Conservation (phyloP, 2,797 vertebrate species). For the Phoeniculus purpureus region DNA sequence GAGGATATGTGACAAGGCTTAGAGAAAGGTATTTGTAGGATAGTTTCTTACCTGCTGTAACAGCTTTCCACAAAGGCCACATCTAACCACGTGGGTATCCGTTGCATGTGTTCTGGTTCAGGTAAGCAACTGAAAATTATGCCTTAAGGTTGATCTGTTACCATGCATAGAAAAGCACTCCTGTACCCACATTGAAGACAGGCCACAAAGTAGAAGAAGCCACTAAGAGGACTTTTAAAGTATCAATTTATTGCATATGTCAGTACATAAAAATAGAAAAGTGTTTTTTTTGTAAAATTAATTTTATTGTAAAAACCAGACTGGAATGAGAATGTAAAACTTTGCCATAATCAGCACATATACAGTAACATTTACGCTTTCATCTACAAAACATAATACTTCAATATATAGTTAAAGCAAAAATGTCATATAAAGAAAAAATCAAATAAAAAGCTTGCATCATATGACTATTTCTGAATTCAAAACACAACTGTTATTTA, state of each 20-base stretch:
- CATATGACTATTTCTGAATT: conserved; percentile 60
- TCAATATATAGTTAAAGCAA: too few species aligned
- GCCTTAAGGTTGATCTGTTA: not conserved
- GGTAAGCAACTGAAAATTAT: not conserved
- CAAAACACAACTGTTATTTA: conserved; percentile 42
- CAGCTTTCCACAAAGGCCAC: not conserved
- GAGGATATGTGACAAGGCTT: not conserved
- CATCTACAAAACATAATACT: conserved; percentile 64
- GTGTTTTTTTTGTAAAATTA: conserved; percentile 82
- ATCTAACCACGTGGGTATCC: not conserved
- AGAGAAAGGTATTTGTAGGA: not conserved
- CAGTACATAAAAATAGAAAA: conserved; percentile 92
- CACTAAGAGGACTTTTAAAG: conserved; percentile 75
- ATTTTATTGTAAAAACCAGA: conserved; percentile 73
- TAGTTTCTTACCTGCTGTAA: not conserved
- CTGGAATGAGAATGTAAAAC: conserved; percentile 72
- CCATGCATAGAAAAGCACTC: not conserved
- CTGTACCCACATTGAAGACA: not conserved
- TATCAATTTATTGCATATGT: conserved; percentile 95
- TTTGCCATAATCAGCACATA: conserved; percentile 61
- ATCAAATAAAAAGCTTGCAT: conserved; percentile 54
- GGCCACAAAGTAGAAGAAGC: conserved; percentile 66
- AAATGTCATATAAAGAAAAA: not conserved
- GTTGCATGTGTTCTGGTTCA: not conserved
- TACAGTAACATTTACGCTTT: conserved; percentile 66